These are phyloP conservation scores for Callocephalon fimbriatum DNA, from an alignment of 2,113 vertebrate genomes.

Conservation along the genomic window DNA sequence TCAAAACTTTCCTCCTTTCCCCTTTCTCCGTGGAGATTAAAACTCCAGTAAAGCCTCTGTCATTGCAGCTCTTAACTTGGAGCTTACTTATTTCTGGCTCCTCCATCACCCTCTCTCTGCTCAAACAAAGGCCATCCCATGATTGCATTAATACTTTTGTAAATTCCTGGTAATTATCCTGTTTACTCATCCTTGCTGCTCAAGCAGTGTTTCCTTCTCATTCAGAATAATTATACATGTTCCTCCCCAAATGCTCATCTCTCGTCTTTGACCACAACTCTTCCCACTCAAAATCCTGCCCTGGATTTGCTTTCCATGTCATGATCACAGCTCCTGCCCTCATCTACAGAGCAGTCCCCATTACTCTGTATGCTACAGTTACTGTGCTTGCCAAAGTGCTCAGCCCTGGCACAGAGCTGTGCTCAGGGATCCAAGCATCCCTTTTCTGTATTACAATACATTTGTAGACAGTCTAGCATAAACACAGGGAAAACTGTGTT, in stretches of 20 bases:
- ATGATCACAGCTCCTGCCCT: not conserved
- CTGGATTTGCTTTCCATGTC: not conserved
- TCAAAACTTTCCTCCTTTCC: not conserved
- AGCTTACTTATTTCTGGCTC: conserved; percentile 18
- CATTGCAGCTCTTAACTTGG: not conserved
- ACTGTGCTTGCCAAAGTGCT: not conserved
- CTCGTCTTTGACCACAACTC: not conserved
- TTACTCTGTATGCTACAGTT: not conserved
- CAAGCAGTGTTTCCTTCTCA: not conserved
- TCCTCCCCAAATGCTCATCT: not conserved
- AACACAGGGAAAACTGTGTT: conserved; percentile 2
- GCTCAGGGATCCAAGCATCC: not conserved
- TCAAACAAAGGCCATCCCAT: conserved; percentile 20
- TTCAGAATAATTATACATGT: not conserved
- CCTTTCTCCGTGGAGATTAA: not conserved
- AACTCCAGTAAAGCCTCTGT: not conserved
- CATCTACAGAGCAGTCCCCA: not conserved
- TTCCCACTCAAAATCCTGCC: not conserved
- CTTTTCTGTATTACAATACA: not conserved
- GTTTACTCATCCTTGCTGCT: conserved; percentile 34
- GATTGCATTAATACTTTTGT: not conserved
- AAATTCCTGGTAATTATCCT: conserved; percentile 49
- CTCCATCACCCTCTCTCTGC: not conserved
- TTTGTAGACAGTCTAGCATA: not conserved
- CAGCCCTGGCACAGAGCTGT: not conserved